Percentiles rank a stretch among this genome's conserved stretches.
Evolutionary conservation across 92 coral and sea anemone genomes (phyloP).

Genomic region (Palythoa grandiflora): DNA sequence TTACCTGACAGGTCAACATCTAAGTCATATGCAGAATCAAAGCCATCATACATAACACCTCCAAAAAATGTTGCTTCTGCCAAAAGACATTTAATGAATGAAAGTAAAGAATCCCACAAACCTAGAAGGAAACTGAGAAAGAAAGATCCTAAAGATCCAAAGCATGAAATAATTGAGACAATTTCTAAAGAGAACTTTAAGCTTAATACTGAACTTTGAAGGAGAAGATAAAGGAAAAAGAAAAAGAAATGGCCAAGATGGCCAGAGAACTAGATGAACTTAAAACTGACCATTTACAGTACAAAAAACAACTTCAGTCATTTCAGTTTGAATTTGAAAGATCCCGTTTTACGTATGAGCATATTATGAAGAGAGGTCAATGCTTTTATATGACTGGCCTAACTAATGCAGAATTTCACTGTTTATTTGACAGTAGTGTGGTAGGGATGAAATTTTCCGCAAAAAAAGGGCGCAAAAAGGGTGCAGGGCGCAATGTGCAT

Average conservation of each 20-base stretch:
- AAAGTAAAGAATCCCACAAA: background rate
- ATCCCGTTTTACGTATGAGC: conserved; percentile 42
- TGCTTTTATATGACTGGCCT: background rate
- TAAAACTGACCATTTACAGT: background rate
- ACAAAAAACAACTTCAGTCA: conserved; percentile 27
- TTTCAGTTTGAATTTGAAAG: conserved; percentile 42
- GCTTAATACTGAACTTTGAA: background rate
- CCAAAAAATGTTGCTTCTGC: background rate
- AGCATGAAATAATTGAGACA: conserved; percentile 4
- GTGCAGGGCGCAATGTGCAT: no score
- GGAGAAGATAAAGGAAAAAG: no score
- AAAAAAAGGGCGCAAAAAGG: no score
- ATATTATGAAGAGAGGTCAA: conserved; percentile 41
- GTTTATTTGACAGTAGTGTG: conserved; percentile 38
- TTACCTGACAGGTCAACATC: conserved; percentile 9
- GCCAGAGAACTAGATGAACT: background rate
- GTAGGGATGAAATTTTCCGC: no score
- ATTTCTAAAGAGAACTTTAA: background rate
- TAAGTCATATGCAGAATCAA: background rate
- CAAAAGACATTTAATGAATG: background rate
- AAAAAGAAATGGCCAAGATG: no score
- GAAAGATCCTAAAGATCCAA: background rate
- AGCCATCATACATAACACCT: background rate
- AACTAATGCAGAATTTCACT: background rate
- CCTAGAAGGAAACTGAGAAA: background rate